Conservation (phyloP, 1,140 invertebrate species). For the Acyrthosiphon pisum region DNA sequence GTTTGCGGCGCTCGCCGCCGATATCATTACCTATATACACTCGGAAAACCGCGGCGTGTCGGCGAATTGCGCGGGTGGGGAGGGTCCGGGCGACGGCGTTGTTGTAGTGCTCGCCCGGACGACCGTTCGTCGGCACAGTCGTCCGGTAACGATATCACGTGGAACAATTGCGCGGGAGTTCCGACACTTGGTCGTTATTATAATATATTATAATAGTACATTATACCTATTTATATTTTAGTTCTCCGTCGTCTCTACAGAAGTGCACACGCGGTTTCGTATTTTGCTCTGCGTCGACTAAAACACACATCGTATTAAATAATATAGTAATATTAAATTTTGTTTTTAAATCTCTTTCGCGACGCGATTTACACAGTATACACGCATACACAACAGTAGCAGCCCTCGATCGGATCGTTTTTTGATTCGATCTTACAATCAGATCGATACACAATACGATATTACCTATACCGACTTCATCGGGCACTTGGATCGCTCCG, state of each 20-base stretch:
- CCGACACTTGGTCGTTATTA: not conserved
- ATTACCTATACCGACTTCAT: not conserved
- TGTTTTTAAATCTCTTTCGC: not conserved
- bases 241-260: not conserved
- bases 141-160: slow-evolving; percentile 44
- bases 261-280: not conserved
- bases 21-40: not conserved
- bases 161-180: slow-evolving; percentile 48
- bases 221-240: not conserved
- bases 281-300: not conserved
- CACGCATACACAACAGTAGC: not conserved
- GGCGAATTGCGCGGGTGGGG: slow-evolving; percentile 15
- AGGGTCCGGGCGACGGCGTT: not conserved
- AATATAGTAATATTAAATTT: not conserved
- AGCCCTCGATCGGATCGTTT: not conserved
- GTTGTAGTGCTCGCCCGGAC: not conserved
- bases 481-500: not conserved
- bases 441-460: not conserved
- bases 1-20: not conserved
- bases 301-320: not conserved
- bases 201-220: not conserved
- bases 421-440: not conserved
- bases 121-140: not conserved
- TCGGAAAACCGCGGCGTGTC: slow-evolving; percentile 1
- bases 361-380: not conserved